Evolutionary conservation across 2,113 vertebrate genomes (phyloP), one percentile per base, ranked within the genome.

Genomic region (Panurus biarmicus): DNA sequence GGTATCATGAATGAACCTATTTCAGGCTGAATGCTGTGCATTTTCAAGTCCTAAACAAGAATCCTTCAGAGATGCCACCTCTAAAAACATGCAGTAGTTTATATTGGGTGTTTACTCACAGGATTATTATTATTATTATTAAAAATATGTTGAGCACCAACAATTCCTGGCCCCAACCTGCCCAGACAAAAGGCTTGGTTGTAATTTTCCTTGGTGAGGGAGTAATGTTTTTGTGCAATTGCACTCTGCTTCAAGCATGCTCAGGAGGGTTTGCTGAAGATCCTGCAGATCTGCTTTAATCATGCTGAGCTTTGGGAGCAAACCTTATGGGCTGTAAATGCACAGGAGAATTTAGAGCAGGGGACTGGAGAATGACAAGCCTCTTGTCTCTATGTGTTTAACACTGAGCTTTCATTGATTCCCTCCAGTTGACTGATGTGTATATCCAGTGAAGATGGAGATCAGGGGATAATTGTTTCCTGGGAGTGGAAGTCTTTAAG

Each of bases 121-220:
- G 53, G 23, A 77, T 72, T 50, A 54, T 54, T 40, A 21, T 26
- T 31, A 19, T 70, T 56, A n/a, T 87, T 87, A n/a, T 87, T 16
- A 53, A 65, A 92, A 92, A 29, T 64, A 86, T 53, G 69, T 87
- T 53, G 53, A 84, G 8, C 48, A 60, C 58, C 75, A 90, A 72
- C 69, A 84, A 65, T 70, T 90, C n/a, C 66, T 95, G 86, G 88
- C 80, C 95, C 29, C 35, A 92, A 78, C 93, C 61, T 95, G 86
- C 90, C 92, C 70, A 35, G 83, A 95, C 87, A 66, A 97, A 95
- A 93, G 88, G 17, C 50, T 90, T 85, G 48, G 50, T 47, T 95
- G 70, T 92, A 94, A 90, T 96, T 96, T 93, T 85, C 69, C 24
- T 23, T 10, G 50, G 48, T 87, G 42, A 89, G 28, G 33, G 65